Evolutionary conservation across 2,797 vertebrate genomes (phyloP).

Genomic region (Sebastes aleutianus): DNA sequence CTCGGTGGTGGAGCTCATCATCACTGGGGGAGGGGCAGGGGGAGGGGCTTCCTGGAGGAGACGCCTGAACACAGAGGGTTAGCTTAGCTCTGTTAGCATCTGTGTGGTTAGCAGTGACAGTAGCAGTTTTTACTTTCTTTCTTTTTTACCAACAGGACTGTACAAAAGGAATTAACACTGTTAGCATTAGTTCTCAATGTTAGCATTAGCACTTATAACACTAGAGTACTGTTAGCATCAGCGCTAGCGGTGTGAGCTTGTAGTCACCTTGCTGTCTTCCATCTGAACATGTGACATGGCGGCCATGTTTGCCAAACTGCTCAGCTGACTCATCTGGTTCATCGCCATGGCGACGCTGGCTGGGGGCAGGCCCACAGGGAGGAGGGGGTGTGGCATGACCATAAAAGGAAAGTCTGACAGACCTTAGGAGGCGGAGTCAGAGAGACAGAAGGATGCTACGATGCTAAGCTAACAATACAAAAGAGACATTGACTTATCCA

Average conservation of each 20-base stretch:
- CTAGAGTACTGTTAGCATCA: background rate
- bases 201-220: background rate
- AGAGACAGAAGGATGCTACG: background rate
- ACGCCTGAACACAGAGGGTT: constrained; percentile 16
- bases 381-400: constrained; percentile 94
- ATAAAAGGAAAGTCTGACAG: constrained; percentile 90
- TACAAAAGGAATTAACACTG: no score
- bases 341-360: constrained; percentile 93
- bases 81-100: background rate
- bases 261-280: constrained; percentile 33
- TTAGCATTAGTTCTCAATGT: background rate
- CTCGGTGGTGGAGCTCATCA: constrained; percentile 19
- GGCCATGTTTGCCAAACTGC: constrained; percentile 90
- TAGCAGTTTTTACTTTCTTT: background rate
- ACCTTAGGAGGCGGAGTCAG: constrained; percentile 72
- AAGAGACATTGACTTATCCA: background rate
- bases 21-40: constrained; percentile 29
- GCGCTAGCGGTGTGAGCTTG: background rate
- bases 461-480: background rate
- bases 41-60: constrained; percentile 22
- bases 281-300: constrained; percentile 86
- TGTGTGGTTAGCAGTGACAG: background rate
- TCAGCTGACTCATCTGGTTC: constrained; percentile 96
- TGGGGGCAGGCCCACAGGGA: constrained; percentile 91
- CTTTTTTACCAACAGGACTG: background rate